Conservation (phyloP, 1,140 invertebrate species). For the Drosophila pallidifrons region DNA sequence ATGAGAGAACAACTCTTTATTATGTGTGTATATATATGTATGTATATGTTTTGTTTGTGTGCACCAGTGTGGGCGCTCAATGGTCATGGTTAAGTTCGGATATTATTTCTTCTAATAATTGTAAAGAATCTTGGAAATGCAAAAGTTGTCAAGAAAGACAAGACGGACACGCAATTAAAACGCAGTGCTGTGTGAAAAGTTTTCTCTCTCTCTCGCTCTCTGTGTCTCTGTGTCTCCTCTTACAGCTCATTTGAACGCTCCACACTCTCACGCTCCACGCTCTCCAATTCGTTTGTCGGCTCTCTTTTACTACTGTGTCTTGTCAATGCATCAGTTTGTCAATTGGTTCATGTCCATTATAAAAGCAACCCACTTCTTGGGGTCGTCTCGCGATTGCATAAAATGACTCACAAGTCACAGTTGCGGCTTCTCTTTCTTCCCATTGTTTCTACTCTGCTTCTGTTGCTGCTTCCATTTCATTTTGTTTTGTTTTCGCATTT, state of each 20-base stretch:
- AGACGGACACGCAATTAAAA: constrained; percentile 61
- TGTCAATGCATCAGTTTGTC: constrained; percentile 58
- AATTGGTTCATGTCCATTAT: constrained; percentile 42
- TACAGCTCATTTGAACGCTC: background rate
- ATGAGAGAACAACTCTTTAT: constrained; percentile 3
- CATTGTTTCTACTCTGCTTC: constrained; percentile 38
- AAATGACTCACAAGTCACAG: constrained; percentile 74
- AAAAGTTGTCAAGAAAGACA: constrained; percentile 64
- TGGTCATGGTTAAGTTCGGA: constrained; percentile 67
- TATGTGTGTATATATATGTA: constrained; percentile 24
- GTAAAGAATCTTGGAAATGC: constrained; percentile 70
- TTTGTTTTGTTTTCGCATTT: constrained; percentile 45
- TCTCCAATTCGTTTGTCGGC: constrained; percentile 2
- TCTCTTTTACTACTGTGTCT: constrained; percentile 28
- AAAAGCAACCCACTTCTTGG: constrained; percentile 67
- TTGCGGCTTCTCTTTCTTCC: constrained; percentile 55
- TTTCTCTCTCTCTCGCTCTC: constrained; percentile 26
- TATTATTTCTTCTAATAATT: constrained; percentile 54
- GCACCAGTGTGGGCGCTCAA: constrained; percentile 48
- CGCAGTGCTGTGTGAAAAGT: constrained; percentile 56
- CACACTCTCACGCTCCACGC: constrained; percentile 10
- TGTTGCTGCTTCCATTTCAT: constrained; percentile 16
- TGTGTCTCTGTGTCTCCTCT: background rate
- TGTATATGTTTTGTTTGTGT: constrained; percentile 4
- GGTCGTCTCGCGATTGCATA: constrained; percentile 66